Evolutionary conservation across 1,140 invertebrate genomes (phyloP).

Genomic region (Sinella curviseta): DNA sequence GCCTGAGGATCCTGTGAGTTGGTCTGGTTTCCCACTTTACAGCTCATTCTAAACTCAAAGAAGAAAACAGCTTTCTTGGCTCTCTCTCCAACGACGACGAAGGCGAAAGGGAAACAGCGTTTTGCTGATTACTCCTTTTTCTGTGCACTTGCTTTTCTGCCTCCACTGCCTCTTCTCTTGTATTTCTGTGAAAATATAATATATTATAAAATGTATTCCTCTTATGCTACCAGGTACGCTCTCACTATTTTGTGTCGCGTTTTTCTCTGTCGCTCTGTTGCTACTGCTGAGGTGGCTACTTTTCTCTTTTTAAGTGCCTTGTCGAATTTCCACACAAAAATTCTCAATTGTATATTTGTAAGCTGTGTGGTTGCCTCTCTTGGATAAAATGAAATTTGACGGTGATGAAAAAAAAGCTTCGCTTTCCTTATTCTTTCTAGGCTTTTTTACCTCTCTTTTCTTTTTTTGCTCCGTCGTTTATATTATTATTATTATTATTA

Average conservation of each 20-base stretch:
- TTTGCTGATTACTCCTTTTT: background rate
- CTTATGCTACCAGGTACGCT: too few relatives aligned
- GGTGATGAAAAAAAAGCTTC: background rate
- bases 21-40: slow-evolving; percentile 82
- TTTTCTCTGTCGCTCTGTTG: too few relatives aligned
- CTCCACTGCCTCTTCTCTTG: background rate
- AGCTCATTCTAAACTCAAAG: slow-evolving; percentile 26
- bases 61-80: slow-evolving; percentile 23
- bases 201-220: too few relatives aligned
- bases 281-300: background rate
- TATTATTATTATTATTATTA: too few relatives aligned
- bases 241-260: too few relatives aligned
- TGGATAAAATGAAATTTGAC: background rate
- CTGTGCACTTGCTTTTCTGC: background rate
- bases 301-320: background rate
- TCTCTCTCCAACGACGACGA: background rate
- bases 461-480: background rate
- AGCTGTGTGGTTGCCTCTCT: background rate
- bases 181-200: too few relatives aligned
- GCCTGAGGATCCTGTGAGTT: slow-evolving; percentile 84
- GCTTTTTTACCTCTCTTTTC: too few relatives aligned
- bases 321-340: background rate
- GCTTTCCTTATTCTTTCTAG: background rate
- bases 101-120: background rate
- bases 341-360: too few relatives aligned